Conservation (phyloP, 2,113 vertebrate species). For the Protobothrops mucrosquamatus region DNA sequence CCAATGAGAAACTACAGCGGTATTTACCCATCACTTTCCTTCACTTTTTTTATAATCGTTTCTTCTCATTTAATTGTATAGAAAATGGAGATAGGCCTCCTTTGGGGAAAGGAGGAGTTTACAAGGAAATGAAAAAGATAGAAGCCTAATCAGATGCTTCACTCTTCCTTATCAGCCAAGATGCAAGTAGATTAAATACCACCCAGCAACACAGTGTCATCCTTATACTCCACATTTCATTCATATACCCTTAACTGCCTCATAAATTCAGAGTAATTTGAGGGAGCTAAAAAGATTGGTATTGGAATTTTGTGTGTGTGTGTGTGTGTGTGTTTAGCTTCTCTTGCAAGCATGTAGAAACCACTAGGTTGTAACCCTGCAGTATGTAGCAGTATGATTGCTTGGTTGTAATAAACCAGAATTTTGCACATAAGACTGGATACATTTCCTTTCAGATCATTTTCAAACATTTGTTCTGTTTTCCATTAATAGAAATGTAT, state of each 20-base stretch:
- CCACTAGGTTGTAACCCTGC: neutral
- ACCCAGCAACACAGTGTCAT: neutral
- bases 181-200: neutral
- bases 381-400: neutral
- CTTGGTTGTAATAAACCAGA: neutral
- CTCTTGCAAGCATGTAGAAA: neutral
- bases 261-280: neutral
- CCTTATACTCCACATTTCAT: neutral
- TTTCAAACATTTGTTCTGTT: neutral
- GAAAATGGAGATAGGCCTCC: neutral
- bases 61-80: neutral
- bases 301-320: neutral
- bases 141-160: neutral
- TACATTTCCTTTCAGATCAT: neutral
- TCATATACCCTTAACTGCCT: neutral
- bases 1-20: neutral
- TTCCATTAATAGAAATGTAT: slow-evolving; percentile 83
- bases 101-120: neutral
- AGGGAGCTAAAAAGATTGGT: neutral
- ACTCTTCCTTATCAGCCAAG: neutral
- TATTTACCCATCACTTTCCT: neutral
- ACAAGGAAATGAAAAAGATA: neutral
- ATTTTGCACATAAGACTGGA: neutral
- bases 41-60: neutral
- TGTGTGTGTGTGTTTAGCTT: neutral